Conservation (phyloP, 2,888 invertebrate genomes). For the Lasioglossum morio region DNA sequence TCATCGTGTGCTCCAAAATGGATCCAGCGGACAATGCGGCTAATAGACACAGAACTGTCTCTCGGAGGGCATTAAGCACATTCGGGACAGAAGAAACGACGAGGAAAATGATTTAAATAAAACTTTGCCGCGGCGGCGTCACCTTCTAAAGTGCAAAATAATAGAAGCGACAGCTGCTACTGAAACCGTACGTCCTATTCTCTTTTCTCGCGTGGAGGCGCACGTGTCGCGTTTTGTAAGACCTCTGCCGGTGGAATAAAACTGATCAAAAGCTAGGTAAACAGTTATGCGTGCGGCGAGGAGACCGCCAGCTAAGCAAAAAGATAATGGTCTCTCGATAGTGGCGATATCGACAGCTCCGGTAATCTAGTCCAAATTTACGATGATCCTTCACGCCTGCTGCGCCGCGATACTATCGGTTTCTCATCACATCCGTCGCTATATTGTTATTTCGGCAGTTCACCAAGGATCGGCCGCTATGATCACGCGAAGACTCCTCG, state of each 20-base stretch:
- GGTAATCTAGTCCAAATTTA: constrained; percentile 59
- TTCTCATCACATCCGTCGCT: constrained; percentile 75
- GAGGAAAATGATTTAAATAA: constrained; percentile 60
- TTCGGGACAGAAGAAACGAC: constrained; percentile 47
- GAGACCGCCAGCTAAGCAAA: constrained; percentile 34
- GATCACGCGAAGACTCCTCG: constrained; percentile 47
- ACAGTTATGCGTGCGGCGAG: constrained; percentile 50
- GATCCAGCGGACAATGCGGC: constrained; percentile 5
- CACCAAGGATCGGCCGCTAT: constrained; percentile 32
- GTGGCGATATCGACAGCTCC: constrained; percentile 48
- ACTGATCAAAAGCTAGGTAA: constrained; percentile 62
- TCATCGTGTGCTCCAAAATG: background rate
- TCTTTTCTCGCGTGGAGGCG: constrained; percentile 31
- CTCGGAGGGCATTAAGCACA: constrained; percentile 39
- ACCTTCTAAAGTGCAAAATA: constrained; percentile 65
- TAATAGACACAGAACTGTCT: constrained; percentile 46
- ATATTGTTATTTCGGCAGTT: constrained; percentile 71
- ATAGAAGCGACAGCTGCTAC: constrained; percentile 63
- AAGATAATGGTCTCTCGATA: constrained; percentile 64
- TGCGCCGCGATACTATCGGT: constrained; percentile 71
- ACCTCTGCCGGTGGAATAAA: constrained; percentile 40
- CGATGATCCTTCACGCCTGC: constrained; percentile 62
- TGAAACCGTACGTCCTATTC: constrained; percentile 33
- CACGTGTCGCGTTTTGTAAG: constrained; percentile 51
- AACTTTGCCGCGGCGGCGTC: constrained; percentile 48